Conservation (phyloP, 2,113 vertebrate genomes). For the Menura novaehollandiae region DNA sequence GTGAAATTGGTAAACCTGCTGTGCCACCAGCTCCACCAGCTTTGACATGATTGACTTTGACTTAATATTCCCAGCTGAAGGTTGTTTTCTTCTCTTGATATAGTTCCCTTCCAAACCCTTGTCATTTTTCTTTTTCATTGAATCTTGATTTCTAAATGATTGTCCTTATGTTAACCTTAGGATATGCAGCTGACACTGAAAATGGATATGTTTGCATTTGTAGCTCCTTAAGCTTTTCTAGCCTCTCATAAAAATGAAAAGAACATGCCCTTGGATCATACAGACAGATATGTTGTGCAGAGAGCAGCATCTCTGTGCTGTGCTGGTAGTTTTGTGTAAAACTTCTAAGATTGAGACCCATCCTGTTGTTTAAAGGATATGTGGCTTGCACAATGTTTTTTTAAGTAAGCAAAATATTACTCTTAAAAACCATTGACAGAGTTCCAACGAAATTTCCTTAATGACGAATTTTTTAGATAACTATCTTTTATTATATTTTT, state of each 20-base stretch:
- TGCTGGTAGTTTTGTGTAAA: not conserved
- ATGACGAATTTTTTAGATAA: not conserved
- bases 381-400: not conserved
- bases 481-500: not conserved
- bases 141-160: slow-evolving; percentile 39
- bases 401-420: not conserved
- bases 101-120: not conserved
- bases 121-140: slow-evolving; percentile 20
- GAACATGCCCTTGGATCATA: not conserved
- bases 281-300: not conserved
- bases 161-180: slow-evolving; percentile 7
- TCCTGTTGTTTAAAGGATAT: not conserved
- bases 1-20: slow-evolving; percentile 37
- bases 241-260: not conserved
- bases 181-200: not conserved
- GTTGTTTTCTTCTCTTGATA: slow-evolving; percentile 26
- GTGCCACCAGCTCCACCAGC: not conserved
- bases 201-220: not conserved
- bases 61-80: slow-evolving; percentile 39
- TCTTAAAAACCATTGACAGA: not conserved
- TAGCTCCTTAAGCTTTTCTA: not conserved
- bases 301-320: not conserved
- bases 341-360: not conserved
- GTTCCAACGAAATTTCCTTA: not conserved
- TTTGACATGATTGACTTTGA: slow-evolving; percentile 51